These are phyloP conservation scores for Oppia nitens DNA, from an alignment of 1,140 invertebrate genomes.

Conservation along the genomic window DNA sequence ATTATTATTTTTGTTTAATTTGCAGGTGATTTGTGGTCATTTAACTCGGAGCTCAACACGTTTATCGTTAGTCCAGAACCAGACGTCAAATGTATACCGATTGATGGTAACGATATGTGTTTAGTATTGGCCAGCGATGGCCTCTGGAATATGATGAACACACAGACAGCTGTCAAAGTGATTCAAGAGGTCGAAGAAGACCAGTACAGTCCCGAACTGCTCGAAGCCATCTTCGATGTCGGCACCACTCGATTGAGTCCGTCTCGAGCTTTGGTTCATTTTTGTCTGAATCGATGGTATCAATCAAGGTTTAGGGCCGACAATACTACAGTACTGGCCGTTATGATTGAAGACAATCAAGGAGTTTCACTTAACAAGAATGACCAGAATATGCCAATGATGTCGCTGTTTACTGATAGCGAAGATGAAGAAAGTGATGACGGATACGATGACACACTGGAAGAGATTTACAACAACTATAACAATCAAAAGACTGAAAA, in stretches of 20 bases:
- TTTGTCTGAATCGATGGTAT: conserved; percentile 47
- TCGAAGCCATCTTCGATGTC: neutral
- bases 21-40: conserved; percentile 85
- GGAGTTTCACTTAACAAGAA: neutral
- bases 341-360: conserved; percentile 56
- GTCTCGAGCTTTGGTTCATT: conserved; percentile 41
- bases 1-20: conserved; percentile 17
- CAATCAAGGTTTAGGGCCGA: conserved; percentile 71
- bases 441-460: neutral
- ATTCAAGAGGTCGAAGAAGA: conserved; percentile 48
- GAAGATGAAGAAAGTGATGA: neutral
- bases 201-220: neutral
- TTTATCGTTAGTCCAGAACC: conserved; percentile 96
- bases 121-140: conserved; percentile 91
- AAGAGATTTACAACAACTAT: neutral
- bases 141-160: conserved; percentile 81
- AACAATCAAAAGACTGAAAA: too few species aligned
- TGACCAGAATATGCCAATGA: neutral
- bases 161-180: conserved; percentile 61
- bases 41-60: conserved; percentile 66
- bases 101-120: conserved; percentile 68
- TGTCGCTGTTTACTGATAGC: neutral
- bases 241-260: neutral
- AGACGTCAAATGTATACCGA: conserved; percentile 68
- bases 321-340: conserved; percentile 82